Percentiles rank a stretch among this genome's conserved stretches.
Conservation (phyloP, 2,113 vertebrate species). For the Vimba vimba region DNA sequence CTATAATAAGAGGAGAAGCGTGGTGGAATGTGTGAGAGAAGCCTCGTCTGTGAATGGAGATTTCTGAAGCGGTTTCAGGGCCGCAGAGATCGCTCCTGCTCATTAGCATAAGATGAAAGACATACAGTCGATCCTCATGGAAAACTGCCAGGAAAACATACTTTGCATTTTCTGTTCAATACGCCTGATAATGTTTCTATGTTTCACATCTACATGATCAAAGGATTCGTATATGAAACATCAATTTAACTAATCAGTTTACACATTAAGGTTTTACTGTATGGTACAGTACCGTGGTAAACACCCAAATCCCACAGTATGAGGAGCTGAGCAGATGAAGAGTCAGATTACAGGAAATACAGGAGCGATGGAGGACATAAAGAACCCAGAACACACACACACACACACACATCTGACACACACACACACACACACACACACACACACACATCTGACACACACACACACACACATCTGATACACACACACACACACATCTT, state of each 20-base stretch:
- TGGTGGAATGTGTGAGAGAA: not conserved
- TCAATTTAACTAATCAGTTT: not conserved
- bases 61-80: not conserved
- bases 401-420: no score
- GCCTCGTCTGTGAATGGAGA: no score
- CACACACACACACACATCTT: no score
- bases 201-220: not conserved
- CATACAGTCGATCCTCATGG: not conserved
- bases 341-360: no score
- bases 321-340: no score
- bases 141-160: not conserved
- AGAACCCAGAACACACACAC: no score
- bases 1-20: not conserved
- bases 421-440: no score
- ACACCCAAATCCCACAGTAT: not conserved
- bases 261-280: not conserved
- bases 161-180: not conserved
- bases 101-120: slow-evolving; percentile 4
- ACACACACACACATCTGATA: no score
- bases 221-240: not conserved
- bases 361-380: no score
- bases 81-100: not conserved
- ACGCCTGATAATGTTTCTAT: not conserved
- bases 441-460: no score
- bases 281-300: not conserved